Evolutionary conservation across 2,888 invertebrate species (phyloP), one percentile per base, ranked within the genome.

Genomic region (Euphydryas editha): DNA sequence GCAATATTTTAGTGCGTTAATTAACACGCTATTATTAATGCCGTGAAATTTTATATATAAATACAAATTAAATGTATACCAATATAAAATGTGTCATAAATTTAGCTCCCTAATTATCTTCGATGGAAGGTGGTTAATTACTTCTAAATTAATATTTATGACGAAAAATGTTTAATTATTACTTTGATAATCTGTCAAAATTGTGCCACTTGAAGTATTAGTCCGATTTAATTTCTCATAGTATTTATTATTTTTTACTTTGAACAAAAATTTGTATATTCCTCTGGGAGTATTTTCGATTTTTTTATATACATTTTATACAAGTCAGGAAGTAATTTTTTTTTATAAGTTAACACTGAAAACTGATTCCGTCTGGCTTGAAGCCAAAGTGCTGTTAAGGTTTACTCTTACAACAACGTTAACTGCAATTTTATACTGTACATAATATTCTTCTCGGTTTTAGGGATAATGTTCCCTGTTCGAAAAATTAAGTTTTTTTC

Each of bases 301-400:
- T 20, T 0, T 30, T n/a, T 15, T 24, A 36, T 63, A 49, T 39
- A 42, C 49, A 58, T 30, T 30, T 1, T n/a, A 58, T 18, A 47
- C 4, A 63, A 44, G 46, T 42, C 30, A 24, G 36, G n/a, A 39
- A 18, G 39, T 18, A 30, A 15, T n/a, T n/a, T 15, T 13, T 30
- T 57, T 63, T 63, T 42, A 42, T 37, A 56, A 62, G 57, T 62
- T 36, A 44, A 51, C 63, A 63, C 11, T 15, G 58, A 42, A 63
- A 63, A 46, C 57, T 15, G 58, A 63, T 49, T 49, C 30, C 17
- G 30, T 11, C 51, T 63, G 49, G 58, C 57, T 47, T 37, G n/a
- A 21, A 42, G 62, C 62, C 62, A 62, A 56, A 56, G 62, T 37
- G 39, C 60, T 39, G 49, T 47, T 56, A 21, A 24, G n/a, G 51